Conservation (phyloP, 2,797 vertebrate species). For the Pangasius djambal region DNA sequence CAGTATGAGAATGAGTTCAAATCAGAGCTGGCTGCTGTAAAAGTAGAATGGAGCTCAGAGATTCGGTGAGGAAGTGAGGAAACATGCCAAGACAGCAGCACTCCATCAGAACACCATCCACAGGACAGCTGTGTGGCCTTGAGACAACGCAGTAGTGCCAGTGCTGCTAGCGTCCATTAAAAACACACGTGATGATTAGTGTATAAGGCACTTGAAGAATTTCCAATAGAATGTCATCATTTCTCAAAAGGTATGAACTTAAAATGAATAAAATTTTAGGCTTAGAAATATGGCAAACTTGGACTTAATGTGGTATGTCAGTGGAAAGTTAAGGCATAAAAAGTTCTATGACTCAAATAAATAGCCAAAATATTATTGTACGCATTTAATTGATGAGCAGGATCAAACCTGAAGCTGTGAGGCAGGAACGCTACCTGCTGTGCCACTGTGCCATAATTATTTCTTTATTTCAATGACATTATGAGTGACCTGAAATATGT, state of each 20-base stretch:
- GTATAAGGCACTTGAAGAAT: not conserved
- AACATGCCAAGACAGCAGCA: conserved; percentile 42
- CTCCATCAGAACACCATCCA: conserved; percentile 34
- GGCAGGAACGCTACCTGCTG: too few species aligned
- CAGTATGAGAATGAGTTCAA: not conserved
- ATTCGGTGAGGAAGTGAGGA: conserved; percentile 25
- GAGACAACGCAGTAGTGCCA: conserved; percentile 20
- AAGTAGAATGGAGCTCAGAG: conserved; percentile 4
- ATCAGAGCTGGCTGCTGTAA: not conserved
- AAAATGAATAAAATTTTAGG: not conserved
- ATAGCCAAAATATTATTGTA: not conserved
- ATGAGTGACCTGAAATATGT: not conserved
- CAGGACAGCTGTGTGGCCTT: conserved; percentile 44
- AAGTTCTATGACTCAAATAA: not conserved
- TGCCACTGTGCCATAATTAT: not conserved
- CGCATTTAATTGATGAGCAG: not conserved
- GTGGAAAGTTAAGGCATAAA: not conserved
- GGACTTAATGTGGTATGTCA: not conserved
- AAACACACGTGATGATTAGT: conserved; percentile 1
- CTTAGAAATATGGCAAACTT: not conserved
- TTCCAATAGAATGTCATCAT: not conserved
- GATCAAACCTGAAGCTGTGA: not conserved
- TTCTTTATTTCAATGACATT: not conserved
- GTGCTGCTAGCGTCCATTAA: conserved; percentile 19
- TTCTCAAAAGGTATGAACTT: not conserved